Conservation (phyloP, 2,797 vertebrate genomes). For the Amblyopsis hoosieri region DNA sequence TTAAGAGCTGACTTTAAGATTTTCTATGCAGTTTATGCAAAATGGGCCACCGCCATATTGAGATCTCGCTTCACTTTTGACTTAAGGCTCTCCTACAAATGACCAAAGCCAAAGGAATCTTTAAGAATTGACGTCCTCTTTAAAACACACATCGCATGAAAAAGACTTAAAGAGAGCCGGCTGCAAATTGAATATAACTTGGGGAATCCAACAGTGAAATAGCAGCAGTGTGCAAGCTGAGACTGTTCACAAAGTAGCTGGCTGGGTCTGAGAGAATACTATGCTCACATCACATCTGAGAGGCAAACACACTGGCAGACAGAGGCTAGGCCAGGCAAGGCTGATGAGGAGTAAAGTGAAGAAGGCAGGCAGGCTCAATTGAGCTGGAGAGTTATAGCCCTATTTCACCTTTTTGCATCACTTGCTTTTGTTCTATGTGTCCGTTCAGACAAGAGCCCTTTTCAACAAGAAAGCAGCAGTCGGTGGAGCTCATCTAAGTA, state of each 20-base stretch:
- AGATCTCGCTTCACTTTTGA: slow-evolving; percentile 60
- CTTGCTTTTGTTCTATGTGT: slow-evolving; percentile 75
- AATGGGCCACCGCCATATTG: slow-evolving; percentile 63
- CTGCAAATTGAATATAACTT: slow-evolving; percentile 81
- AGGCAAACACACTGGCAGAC: slow-evolving; percentile 69
- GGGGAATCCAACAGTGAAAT: slow-evolving; percentile 73
- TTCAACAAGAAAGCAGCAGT: slow-evolving; percentile 67
- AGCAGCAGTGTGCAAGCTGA: slow-evolving; percentile 62
- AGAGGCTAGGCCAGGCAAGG: slow-evolving; percentile 60
- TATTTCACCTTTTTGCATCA: slow-evolving; percentile 86
- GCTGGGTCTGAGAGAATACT: slow-evolving; percentile 71
- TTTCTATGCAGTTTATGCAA: slow-evolving; percentile 79
- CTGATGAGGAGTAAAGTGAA: slow-evolving; percentile 74
- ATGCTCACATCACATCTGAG: slow-evolving; percentile 71
- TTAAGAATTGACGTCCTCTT: slow-evolving; percentile 80
- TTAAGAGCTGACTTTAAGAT: slow-evolving; percentile 71
- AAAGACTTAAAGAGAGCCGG: slow-evolving; percentile 77
- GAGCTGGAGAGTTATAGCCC: slow-evolving; percentile 62
- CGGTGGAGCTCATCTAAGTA: slow-evolving; percentile 72
- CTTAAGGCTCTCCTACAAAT: slow-evolving; percentile 68
- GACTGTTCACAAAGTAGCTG: slow-evolving; percentile 68
- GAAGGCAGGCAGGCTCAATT: slow-evolving; percentile 60
- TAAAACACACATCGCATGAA: slow-evolving; percentile 80
- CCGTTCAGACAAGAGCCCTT: slow-evolving; percentile 72
- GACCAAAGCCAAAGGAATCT: slow-evolving; percentile 74